Conservation (phyloP, 2,888 invertebrate genomes). For the Trilocha varians region DNA sequence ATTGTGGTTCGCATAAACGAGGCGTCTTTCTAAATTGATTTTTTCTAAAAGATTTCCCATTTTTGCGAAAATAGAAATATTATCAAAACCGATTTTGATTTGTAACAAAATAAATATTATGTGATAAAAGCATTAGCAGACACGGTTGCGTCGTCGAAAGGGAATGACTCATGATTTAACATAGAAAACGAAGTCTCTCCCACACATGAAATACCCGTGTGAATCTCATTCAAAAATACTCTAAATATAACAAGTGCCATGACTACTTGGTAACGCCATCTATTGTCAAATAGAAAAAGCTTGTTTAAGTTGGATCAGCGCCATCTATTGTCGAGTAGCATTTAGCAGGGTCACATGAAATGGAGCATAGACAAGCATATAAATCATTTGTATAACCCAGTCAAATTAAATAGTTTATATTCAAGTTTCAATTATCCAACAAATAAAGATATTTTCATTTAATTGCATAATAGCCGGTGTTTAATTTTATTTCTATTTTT, state of each 20-base stretch:
- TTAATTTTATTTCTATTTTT: too few relatives aligned
- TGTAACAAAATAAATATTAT: neutral
- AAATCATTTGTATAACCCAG: slow-evolving; percentile 19
- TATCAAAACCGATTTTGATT: neutral
- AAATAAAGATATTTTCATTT: neutral
- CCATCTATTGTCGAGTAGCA: slow-evolving; percentile 21
- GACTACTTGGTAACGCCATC: slow-evolving; percentile 20
- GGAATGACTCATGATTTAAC: neutral
- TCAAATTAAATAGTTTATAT: slow-evolving; percentile 6
- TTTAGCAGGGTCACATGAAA: slow-evolving; percentile 40
- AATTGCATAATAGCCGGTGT: slow-evolving; percentile 4
- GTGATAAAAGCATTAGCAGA: neutral
- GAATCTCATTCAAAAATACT: neutral
- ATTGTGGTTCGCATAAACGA: too few relatives aligned
- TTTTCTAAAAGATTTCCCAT: too few relatives aligned
- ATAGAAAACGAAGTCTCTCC: neutral
- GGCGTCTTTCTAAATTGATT: too few relatives aligned
- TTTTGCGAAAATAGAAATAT: too few relatives aligned
- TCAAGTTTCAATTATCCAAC: neutral
- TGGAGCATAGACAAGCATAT: slow-evolving; percentile 33
- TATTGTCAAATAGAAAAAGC: slow-evolving; percentile 22
- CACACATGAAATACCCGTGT: neutral
- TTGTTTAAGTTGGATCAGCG: slow-evolving; percentile 2
- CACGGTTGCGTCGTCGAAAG: neutral
- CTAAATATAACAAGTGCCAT: neutral